These are phyloP conservation scores for Blastobasis lacticolella DNA, from an alignment of 2,888 invertebrate species.

Conservation along the genomic window DNA sequence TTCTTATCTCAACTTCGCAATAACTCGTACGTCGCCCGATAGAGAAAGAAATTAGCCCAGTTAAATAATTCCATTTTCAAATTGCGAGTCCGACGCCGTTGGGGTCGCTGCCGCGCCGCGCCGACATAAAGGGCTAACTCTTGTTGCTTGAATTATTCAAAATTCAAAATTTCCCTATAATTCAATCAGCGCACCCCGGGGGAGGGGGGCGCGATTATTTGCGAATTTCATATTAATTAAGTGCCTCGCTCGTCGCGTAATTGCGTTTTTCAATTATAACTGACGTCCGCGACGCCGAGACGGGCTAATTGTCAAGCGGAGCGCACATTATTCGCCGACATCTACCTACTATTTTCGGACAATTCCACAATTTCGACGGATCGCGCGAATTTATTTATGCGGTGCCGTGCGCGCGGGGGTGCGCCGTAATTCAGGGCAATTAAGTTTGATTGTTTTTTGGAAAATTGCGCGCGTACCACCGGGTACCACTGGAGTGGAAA, in stretches of 20 bases:
- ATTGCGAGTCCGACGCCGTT: neutral
- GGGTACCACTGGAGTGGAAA: no score
- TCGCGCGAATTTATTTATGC: no score
- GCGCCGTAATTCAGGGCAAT: no score
- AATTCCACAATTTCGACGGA: no score
- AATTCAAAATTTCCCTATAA: conserved; percentile 72
- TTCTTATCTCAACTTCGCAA: no score
- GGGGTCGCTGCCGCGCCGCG: conserved; percentile 12
- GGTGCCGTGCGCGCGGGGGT: no score
- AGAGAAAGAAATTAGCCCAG: no score
- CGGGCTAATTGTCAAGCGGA: conserved; percentile 34
- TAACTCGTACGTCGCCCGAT: no score
- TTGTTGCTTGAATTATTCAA: conserved; percentile 58
- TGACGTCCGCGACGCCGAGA: conserved; percentile 56
- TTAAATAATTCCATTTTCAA: neutral
- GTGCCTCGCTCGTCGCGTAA: conserved; percentile 58
- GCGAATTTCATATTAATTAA: conserved; percentile 76
- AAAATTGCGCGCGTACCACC: no score
- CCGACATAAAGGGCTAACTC: conserved; percentile 61
- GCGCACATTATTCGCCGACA: no score
- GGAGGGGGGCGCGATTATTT: conserved; percentile 63
- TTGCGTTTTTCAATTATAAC: conserved; percentile 73
- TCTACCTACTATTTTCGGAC: no score
- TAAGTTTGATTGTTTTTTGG: no score
- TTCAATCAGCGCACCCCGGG: conserved; percentile 58